Conservation (phyloP, 2,888 invertebrate species). For the Plagodis pulveraria region DNA sequence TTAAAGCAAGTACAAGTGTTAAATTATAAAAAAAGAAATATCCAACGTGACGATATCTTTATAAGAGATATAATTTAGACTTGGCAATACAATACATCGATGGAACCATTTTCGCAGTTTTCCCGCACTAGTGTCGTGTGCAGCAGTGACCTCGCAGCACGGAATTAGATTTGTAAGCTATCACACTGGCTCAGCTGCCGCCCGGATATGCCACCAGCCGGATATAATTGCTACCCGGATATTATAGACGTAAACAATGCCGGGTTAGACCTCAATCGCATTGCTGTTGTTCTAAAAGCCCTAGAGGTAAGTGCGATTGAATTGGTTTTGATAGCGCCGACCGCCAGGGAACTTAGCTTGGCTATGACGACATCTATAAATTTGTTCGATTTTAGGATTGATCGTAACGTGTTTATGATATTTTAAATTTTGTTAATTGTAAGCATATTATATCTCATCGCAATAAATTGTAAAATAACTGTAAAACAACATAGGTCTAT, state of each 20-base stretch:
- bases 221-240: slow-evolving; percentile 38
- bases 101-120: neutral
- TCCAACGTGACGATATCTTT: no score
- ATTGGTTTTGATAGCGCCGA: slow-evolving; percentile 5
- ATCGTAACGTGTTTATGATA: no score
- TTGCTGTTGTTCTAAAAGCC: slow-evolving; percentile 19
- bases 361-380: no score
- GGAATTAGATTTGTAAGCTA: slow-evolving; percentile 73
- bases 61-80: no score
- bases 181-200: slow-evolving; percentile 52
- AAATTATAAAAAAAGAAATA: no score
- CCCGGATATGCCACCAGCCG: slow-evolving; percentile 22
- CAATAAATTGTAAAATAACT: no score
- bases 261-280: slow-evolving; percentile 22
- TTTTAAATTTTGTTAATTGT: no score
- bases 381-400: no score
- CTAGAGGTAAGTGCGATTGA: slow-evolving; percentile 23
- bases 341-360: slow-evolving; percentile 10
- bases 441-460: no score
- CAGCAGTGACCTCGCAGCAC: slow-evolving; percentile 57
- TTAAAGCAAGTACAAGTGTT: no score
- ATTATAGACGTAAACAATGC: slow-evolving; percentile 43
- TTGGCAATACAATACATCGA: no score
- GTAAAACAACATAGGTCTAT: no score
- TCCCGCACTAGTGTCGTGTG: slow-evolving; percentile 39